Conservation (phyloP, 2,113 vertebrate species). For the Excalfactoria chinensis region DNA sequence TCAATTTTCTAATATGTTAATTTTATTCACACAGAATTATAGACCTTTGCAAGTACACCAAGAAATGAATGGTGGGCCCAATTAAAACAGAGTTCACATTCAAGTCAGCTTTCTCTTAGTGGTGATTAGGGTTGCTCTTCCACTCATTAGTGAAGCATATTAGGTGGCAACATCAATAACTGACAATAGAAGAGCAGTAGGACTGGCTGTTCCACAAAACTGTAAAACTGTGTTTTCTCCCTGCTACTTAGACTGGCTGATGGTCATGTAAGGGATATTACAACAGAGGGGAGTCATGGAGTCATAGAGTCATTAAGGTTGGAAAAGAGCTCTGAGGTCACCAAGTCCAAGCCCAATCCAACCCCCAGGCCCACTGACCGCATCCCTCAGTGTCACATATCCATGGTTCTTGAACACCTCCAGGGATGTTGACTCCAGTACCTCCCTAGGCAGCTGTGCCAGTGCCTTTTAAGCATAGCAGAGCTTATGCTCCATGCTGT, state of each 20-base stretch:
- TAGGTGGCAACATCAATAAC: slow-evolving; percentile 39
- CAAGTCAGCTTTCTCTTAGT: neutral
- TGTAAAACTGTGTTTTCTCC: neutral
- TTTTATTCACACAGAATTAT: neutral
- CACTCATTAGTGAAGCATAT: slow-evolving; percentile 41
- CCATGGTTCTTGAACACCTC: too few species aligned
- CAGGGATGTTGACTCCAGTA: too few species aligned
- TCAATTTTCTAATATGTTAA: neutral
- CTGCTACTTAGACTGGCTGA: neutral
- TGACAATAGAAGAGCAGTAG: neutral
- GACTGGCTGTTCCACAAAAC: slow-evolving; percentile 28
- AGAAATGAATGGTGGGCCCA: neutral
- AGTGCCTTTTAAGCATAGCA: neutral
- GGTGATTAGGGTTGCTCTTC: slow-evolving; percentile 16
- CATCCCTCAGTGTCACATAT: too few species aligned
- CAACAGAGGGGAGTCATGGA: neutral
- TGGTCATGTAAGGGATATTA: neutral
- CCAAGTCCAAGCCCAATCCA: too few species aligned
- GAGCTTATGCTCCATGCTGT: fast-evolving
- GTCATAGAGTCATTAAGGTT: too few species aligned
- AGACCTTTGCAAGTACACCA: neutral
- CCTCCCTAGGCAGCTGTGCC: too few species aligned
- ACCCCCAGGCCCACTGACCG: too few species aligned
- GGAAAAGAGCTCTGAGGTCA: too few species aligned
- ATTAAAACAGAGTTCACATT: neutral